phyloP scores from a whole-genome alignment of 2,888 invertebrate species.

The Taphrorychus bicolor region DNA sequence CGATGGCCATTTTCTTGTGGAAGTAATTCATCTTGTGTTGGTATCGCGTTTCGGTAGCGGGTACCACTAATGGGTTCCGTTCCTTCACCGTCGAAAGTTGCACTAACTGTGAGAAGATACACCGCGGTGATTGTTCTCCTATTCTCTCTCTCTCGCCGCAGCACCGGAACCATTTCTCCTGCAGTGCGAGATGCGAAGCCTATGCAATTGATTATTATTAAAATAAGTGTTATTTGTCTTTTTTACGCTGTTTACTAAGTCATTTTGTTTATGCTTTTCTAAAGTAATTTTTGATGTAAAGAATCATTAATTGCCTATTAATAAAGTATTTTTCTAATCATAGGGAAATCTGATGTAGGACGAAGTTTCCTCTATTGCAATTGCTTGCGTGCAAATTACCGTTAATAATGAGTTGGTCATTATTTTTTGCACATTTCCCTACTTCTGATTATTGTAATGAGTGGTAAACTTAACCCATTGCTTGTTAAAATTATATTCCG shows the following conservation, averaged over 20 bases:
- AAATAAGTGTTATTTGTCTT: not conserved
- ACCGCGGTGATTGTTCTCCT: not conserved
- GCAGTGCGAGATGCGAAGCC: not conserved
- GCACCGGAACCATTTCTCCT: constrained; percentile 19
- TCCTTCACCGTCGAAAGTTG: not conserved
- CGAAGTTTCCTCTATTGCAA: no score
- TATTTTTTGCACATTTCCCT: no score
- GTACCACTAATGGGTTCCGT: not conserved
- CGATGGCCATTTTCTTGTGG: constrained; percentile 14
- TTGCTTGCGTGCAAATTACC: no score
- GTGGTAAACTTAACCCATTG: no score
- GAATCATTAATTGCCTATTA: no score
- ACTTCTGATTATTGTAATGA: no score
- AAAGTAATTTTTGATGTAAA: no score
- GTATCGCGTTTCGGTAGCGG: not conserved
- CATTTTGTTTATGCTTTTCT: not conserved
- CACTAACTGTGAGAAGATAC: not conserved
- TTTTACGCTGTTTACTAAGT: not conserved
- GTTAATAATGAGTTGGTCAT: no score
- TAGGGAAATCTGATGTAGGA: no score
- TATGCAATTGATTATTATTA: not conserved
- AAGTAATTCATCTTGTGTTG: constrained; percentile 15
- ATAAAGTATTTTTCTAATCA: no score
- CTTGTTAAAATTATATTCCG: no score
- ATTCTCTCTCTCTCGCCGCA: not conserved